These are phyloP conservation scores for Prunella strophiata DNA, from an alignment of 2,797 vertebrate species.

Conservation along the genomic window DNA sequence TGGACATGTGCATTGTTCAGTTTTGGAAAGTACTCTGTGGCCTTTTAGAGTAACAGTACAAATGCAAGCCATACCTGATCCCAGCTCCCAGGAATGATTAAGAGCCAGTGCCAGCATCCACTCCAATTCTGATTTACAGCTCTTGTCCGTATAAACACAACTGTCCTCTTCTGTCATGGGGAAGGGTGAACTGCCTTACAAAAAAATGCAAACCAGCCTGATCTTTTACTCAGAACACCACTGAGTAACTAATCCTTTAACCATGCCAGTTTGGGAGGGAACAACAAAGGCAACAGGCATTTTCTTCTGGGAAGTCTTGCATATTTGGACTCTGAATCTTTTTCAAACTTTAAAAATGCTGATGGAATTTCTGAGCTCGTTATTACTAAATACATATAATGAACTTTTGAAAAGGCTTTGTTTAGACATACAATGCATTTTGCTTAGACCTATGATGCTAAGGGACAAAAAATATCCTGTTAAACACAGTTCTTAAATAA, in stretches of 20 bases:
- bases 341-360: constrained; percentile 7
- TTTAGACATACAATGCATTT: not conserved
- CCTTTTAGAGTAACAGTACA: not conserved
- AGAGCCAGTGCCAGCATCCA: not conserved
- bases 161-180: constrained; percentile 31
- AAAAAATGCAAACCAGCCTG: constrained; percentile 43
- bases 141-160: constrained; percentile 47
- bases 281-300: constrained; percentile 33
- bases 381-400: not conserved
- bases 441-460: not conserved
- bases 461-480: not conserved
- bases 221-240: constrained; percentile 36
- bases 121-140: constrained; percentile 38
- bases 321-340: constrained; percentile 12
- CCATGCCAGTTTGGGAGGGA: constrained; percentile 6
- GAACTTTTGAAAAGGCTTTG: not conserved
- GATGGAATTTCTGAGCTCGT: not conserved
- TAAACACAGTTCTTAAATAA: not conserved
- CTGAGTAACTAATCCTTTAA: constrained; percentile 49
- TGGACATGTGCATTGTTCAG: not conserved
- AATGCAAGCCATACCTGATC: constrained; percentile 39
- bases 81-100: constrained; percentile 26
- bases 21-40: constrained; percentile 31
- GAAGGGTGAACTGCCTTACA: constrained; percentile 24
- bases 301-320: constrained; percentile 1